These are phyloP conservation scores for Sapayoa aenigma DNA, from an alignment of 2,113 vertebrate genomes.

Conservation along the genomic window DNA sequence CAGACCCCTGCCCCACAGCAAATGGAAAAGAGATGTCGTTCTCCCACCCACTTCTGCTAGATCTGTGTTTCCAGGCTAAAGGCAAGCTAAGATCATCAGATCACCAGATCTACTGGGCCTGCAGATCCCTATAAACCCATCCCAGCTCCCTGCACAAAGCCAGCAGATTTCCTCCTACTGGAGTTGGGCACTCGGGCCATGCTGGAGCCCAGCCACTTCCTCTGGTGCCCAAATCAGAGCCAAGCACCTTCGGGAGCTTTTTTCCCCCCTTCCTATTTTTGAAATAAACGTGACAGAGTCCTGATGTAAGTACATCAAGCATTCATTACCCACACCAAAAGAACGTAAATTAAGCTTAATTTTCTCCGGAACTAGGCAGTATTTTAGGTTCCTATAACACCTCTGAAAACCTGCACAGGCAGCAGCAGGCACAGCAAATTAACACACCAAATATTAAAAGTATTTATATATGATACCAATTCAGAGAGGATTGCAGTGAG, in stretches of 20 bases:
- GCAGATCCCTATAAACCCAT: not conserved
- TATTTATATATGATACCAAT: not conserved
- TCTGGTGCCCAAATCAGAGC: not conserved
- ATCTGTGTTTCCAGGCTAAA: fast-evolving
- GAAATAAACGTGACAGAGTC: not conserved
- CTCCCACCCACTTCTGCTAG: not conserved
- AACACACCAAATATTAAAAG: not conserved
- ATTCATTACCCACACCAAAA: not conserved
- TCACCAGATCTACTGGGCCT: not conserved
- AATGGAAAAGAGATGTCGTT: fast-evolving
- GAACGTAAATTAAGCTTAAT: not conserved
- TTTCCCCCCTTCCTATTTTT: fast-evolving
- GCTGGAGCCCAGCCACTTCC: not conserved
- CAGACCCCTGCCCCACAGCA: not conserved
- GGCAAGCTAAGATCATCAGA: not conserved
- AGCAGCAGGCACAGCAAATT: not conserved
- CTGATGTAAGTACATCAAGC: not conserved
- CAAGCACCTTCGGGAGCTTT: not conserved
- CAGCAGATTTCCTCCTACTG: not conserved
- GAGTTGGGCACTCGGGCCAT: not conserved
- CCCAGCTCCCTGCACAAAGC: not conserved
- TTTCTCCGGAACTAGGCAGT: not conserved
- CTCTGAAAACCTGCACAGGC: not conserved
- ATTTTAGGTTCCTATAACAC: not conserved
- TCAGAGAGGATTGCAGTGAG: not conserved